A percentile compares a stretch with the other conserved stretches of the same genome.
Conservation (phyloP, 2,797 vertebrate genomes). For the Thripadectes ignobilis region DNA sequence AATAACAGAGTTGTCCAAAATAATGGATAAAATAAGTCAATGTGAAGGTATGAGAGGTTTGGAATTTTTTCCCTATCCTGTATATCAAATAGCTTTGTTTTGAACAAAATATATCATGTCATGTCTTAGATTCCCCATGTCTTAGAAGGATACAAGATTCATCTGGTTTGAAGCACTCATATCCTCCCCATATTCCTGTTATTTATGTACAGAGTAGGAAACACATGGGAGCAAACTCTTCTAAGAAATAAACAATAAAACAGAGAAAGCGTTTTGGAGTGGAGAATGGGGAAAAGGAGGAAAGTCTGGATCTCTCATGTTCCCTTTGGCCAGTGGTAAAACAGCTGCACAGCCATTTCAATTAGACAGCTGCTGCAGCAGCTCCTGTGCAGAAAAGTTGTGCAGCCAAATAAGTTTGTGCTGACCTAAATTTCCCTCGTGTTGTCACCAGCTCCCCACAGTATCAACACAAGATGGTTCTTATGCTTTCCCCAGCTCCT, state of each 20-base stretch:
- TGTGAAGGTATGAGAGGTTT: background rate
- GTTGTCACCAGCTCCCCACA: background rate
- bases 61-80: background rate
- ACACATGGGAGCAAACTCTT: background rate
- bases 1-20: background rate
- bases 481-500: background rate
- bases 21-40: background rate
- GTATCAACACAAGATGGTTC: background rate
- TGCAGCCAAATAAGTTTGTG: background rate
- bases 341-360: background rate
- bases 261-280: background rate
- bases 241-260: background rate
- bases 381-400: background rate
- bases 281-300: background rate
- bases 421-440: slow-evolving; percentile 18
- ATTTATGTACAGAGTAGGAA: background rate
- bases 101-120: background rate
- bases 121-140: background rate
- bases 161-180: background rate
- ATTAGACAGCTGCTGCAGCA: background rate
- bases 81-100: background rate
- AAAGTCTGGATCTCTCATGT: background rate
- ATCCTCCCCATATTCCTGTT: background rate
- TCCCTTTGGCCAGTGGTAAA: background rate
- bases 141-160: background rate